Conservation (phyloP, 1,140 invertebrate genomes). For the Steinernema feltiae region DNA sequence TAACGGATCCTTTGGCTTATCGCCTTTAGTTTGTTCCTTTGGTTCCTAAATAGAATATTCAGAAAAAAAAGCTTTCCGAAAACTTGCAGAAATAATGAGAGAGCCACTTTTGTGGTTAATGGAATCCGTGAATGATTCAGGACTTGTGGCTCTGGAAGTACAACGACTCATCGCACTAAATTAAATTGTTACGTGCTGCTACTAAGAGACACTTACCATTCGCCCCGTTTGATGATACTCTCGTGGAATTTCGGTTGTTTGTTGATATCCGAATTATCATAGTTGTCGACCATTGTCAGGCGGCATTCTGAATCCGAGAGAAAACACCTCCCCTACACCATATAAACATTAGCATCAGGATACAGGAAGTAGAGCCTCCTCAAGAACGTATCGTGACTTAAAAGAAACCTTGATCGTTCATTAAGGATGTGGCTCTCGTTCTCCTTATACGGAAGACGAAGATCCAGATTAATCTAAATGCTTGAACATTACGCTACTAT, state of each 20-base stretch:
- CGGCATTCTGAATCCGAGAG: constrained; percentile 65
- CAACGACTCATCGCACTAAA: neutral
- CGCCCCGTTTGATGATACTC: neutral
- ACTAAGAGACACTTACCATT: too few relatives aligned
- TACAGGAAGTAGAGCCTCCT: constrained; percentile 91
- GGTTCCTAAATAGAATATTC: too few relatives aligned
- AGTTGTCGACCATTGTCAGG: neutral
- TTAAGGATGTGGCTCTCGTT: constrained; percentile 22
- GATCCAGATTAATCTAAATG: constrained; percentile 33
- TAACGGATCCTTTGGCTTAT: neutral
- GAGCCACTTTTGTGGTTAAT: neutral
- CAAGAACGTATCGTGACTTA: constrained; percentile 76
- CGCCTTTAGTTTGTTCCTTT: too few relatives aligned
- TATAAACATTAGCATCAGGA: constrained; percentile 70
- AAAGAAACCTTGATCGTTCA: constrained; percentile 67
- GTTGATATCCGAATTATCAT: neutral
- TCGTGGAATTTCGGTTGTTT: constrained; percentile 3
- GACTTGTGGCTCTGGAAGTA: neutral
- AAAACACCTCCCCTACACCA: constrained; percentile 88
- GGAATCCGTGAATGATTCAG: neutral
- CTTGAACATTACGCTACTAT: constrained; percentile 73
- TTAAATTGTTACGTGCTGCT: too few relatives aligned
- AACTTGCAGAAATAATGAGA: too few relatives aligned
- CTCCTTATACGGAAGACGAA: constrained; percentile 48
- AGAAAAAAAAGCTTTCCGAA: too few relatives aligned